Evolutionary conservation across 2,113 vertebrate species (phyloP), one percentile per base, ranked within the genome.

Genomic region (Sinosuthora webbiana): DNA sequence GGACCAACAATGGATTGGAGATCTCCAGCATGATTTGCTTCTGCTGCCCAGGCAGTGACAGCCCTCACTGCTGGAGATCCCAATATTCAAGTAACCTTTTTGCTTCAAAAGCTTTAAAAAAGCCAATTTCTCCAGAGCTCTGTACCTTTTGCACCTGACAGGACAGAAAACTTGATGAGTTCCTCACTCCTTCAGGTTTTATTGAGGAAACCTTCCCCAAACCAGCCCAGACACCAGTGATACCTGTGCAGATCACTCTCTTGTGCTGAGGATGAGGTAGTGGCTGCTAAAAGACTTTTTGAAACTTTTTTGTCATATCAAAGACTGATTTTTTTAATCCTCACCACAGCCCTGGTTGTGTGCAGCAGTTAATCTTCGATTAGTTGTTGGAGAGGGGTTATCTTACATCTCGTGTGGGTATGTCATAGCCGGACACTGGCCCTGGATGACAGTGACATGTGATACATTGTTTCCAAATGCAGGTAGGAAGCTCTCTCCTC

Each of bases 91-190:
- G 60, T 16, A 64, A 47, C 14, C 6, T 22, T 87, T 86, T 84
- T 37, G 8, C 30, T 91, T 17, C 7, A 64, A 68, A 70, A 60
- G 31, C 39, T 62, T 70, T 1, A 4, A 73, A 25, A 87, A 76
- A 65, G 19, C 10, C 20, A 10, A 0, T 56, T 87, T 75, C n/a
- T 44, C 42, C 22, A 30, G 28, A 59, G 14, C 25, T 84, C 45
- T 28, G 11, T 39, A 41, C 6, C 33, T 78, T 86, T 89, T 74
- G 37, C 22, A 44, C 11, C 22, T 64, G 45, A 25, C 24, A 22
- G 0, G 0, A 24, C 2, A 41, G 37, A 69, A 89, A 70, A 56
- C 41, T 62, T 30, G 31, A 41, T 0, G 1, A 3, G 8, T 80
- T 14, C 80, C 41, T 76, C 33, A 25, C 1, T 57, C 13, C 44